Percentiles rank a stretch among this genome's conserved stretches.
Conservation (phyloP, 2,888 invertebrate genomes). For the Deroplatys truncata region DNA sequence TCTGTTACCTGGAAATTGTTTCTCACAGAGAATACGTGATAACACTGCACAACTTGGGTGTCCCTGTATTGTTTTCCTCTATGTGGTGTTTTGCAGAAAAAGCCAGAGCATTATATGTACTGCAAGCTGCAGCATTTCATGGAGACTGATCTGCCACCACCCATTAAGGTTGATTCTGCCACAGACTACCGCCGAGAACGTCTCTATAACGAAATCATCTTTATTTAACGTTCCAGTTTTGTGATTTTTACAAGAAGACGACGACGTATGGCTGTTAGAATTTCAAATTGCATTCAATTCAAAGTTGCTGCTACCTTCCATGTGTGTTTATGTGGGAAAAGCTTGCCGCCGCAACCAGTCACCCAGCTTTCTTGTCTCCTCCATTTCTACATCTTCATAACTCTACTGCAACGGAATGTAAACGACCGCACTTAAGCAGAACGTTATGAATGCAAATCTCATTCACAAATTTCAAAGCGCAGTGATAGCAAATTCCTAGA, state of each 20-base stretch:
- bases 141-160: neutral
- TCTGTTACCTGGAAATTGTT: neutral
- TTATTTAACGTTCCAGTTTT: conserved; percentile 8
- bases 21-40: neutral
- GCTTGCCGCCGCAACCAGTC: neutral
- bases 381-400: neutral
- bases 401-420: neutral
- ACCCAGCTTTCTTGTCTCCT: neutral
- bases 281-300: conserved; percentile 17
- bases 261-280: conserved; percentile 3
- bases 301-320: neutral
- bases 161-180: too few species aligned
- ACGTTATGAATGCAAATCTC: neutral
- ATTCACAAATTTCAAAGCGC: neutral
- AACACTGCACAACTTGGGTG: neutral
- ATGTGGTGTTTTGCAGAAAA: neutral
- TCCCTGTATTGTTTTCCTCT: neutral
- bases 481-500: neutral
- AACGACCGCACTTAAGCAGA: neutral
- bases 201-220: neutral
- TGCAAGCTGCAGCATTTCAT: neutral
- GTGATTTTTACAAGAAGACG: neutral
- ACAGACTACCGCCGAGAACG: neutral
- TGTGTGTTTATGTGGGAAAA: neutral
- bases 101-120: neutral